Evolutionary conservation across 2,113 vertebrate genomes (phyloP), one percentile per base, ranked within the genome.

Genomic region (Eurypyga helias): DNA sequence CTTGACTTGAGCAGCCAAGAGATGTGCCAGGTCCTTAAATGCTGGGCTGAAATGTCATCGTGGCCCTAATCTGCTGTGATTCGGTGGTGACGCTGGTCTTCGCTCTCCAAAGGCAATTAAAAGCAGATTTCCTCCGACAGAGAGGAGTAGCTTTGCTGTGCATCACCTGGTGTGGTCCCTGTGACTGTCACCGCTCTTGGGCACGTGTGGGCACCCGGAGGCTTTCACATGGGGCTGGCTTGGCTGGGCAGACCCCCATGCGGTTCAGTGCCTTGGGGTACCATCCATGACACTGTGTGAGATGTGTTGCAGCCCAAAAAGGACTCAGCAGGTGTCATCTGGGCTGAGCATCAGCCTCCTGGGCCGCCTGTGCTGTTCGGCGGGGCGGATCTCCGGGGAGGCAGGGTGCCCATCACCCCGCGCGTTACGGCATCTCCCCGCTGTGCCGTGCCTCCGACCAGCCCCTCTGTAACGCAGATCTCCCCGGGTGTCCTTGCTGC

Each of bases 351-450:
- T 43, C 72, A 23, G 3, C 52, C 48, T n/a, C 24, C 48, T 11
- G 76, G 43, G 55, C 17, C 43, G 21, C 45, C 54, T 5, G 23
- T 14, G 26, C 7, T 3, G 1, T 4, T 16, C n/a, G 2, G n/a
- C 3, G 73, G 64, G n/a, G 1, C 3, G 15, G 51, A 5, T 21
- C 7, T 54, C 23, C 0, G 1, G 36, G 26, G 28, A 34, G 64
- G 31, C 11, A 7, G 49, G 0, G 0, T 71, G 84, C 28, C 76
- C 1, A 1, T 57, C 2, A 2, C 57, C 69, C 41, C 5, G 0
- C 4, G 14, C 5, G 19, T 36, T 64, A 38, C 64, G 25, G 0
- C 69, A 8, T 21, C 69, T 78, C 75, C 26, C 0, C 3, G 18
- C 86, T 4, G 4, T 1, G 5, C 28, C 2, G 18, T 34, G 62